phyloP scores from a whole-genome alignment of 2,113 vertebrate genomes.

The Prunella fulvescens region DNA sequence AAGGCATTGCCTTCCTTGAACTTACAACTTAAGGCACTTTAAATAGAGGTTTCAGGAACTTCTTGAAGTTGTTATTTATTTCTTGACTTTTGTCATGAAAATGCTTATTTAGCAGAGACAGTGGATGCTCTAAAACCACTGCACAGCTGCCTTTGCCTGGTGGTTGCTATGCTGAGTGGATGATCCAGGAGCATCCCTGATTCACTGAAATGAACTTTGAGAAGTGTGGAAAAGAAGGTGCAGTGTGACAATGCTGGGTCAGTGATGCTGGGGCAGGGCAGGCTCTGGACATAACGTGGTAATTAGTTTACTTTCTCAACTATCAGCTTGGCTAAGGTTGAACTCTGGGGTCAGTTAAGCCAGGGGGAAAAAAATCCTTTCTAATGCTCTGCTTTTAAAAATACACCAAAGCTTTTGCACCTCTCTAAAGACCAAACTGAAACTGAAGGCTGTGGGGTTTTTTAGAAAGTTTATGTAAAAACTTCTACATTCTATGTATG shows the following conservation, averaged over 20 bases:
- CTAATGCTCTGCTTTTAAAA: neutral
- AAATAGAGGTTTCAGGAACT: conserved; percentile 37
- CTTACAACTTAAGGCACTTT: conserved; percentile 31
- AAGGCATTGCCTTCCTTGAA: conserved; percentile 12
- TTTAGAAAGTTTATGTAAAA: neutral
- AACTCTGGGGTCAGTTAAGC: neutral
- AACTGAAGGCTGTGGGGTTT: neutral
- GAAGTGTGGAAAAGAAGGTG: neutral
- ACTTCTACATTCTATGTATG: neutral
- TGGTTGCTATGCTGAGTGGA: neutral
- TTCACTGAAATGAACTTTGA: neutral
- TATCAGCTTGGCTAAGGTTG: conserved; percentile 12
- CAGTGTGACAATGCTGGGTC: neutral
- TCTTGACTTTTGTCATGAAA: conserved; percentile 45
- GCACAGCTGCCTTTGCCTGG: neutral
- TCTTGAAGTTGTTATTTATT: conserved; percentile 40
- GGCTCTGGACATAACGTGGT: neutral
- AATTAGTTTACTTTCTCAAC: conserved; percentile 39
- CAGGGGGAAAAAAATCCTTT: neutral
- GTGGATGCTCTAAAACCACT: neutral
- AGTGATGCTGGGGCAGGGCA: neutral
- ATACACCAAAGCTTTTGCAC: neutral
- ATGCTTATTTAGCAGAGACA: neutral
- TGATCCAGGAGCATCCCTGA: neutral
- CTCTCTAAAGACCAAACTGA: neutral